Evolutionary conservation across 2,113 vertebrate species (phyloP).

Genomic region (Elgaria multicarinata): DNA sequence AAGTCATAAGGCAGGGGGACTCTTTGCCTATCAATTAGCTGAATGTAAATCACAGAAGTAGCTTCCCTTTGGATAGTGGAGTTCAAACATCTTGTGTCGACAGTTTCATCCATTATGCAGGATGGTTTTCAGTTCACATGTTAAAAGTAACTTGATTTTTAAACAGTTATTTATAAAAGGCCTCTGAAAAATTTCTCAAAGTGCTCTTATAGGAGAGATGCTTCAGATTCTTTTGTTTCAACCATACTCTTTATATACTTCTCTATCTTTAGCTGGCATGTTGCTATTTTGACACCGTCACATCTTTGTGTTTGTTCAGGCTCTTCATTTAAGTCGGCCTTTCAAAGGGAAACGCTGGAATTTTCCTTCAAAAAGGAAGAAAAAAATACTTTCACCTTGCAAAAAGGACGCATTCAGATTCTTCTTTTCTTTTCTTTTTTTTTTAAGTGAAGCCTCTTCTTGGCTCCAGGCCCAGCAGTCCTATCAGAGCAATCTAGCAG

Average conservation of each 20-base stretch:
- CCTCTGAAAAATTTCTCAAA: constrained; percentile 51
- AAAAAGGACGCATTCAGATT: constrained; percentile 72
- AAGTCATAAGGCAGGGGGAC: constrained; percentile 42
- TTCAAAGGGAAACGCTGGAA: constrained; percentile 73
- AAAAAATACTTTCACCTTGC: constrained; percentile 69
- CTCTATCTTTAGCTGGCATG: constrained; percentile 61
- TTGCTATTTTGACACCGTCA: constrained; percentile 62
- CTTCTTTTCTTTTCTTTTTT: constrained; percentile 14
- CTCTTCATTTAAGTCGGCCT: constrained; percentile 70
- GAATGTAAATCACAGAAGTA: constrained; percentile 67
- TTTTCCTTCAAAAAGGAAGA: constrained; percentile 68
- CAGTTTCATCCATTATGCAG: constrained; percentile 60
- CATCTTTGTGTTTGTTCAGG: constrained; percentile 71
- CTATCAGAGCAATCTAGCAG: constrained; percentile 70
- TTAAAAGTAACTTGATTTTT: constrained; percentile 64
- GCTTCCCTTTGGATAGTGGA: constrained; percentile 50
- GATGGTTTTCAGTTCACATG: constrained; percentile 58
- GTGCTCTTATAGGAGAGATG: constrained; percentile 58
- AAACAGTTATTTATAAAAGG: constrained; percentile 60
- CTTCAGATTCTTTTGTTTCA: constrained; percentile 66
- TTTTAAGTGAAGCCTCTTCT: constrained; percentile 46
- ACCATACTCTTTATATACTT: constrained; percentile 48
- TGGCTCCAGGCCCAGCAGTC: constrained; percentile 66
- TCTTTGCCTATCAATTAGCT: constrained; percentile 70
- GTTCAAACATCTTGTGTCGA: constrained; percentile 65